These are phyloP conservation scores for Tonatia bakeri DNA, from an alignment of 2,113 vertebrate species.

Conservation along the genomic window DNA sequence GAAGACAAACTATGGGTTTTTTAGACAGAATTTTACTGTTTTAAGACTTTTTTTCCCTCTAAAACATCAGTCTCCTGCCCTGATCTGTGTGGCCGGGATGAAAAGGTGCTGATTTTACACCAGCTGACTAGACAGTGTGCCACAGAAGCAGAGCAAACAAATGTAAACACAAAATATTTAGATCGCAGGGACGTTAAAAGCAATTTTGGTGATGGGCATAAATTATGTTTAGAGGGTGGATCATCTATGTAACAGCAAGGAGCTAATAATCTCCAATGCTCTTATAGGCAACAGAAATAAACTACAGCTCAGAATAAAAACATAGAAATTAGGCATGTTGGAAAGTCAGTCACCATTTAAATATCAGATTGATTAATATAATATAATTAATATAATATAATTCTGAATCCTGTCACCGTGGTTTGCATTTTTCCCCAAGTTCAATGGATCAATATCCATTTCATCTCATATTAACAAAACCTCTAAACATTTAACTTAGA, in stretches of 20 bases:
- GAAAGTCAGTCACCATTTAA: constrained; percentile 46
- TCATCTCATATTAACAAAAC: constrained; percentile 23
- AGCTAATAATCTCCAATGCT: constrained; percentile 52
- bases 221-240: constrained; percentile 61
- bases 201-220: constrained; percentile 44
- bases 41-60: constrained; percentile 39
- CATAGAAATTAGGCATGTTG: background rate
- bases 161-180: constrained; percentile 80
- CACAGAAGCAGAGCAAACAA: constrained; percentile 63
- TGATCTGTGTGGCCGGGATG: constrained; percentile 44
- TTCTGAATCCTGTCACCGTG: background rate
- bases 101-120: constrained; percentile 58
- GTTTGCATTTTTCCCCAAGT: background rate
- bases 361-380: background rate
- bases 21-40: constrained; percentile 70
- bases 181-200: constrained; percentile 70
- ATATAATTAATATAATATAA: too few relatives aligned
- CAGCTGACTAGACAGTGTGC: constrained; percentile 65
- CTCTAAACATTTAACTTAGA: constrained; percentile 17
- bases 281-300: constrained; percentile 36
- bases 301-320: constrained; percentile 17
- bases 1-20: constrained; percentile 70
- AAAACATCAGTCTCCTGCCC: constrained; percentile 54
- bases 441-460: constrained; percentile 63
- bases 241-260: constrained; percentile 57